Evolutionary conservation across 2,888 invertebrate species (phyloP).

Genomic region (Perdita meconis): DNA sequence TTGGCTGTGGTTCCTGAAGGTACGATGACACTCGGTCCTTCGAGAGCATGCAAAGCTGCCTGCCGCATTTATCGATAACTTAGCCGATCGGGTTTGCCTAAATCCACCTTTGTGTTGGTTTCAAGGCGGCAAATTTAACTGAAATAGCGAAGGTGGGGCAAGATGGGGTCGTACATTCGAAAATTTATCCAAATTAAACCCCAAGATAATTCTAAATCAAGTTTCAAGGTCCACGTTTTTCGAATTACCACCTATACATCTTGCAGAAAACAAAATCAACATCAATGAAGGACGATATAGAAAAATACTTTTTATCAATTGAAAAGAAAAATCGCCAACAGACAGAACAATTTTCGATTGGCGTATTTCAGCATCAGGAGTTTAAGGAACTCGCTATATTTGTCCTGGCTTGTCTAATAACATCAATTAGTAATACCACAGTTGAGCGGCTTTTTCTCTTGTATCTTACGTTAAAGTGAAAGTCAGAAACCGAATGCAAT

Average conservation of each 20-base stretch:
- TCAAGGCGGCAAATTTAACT: too few species aligned
- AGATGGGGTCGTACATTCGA: too few species aligned
- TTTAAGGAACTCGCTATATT: not conserved
- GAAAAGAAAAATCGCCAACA: not conserved
- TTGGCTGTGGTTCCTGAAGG: not conserved
- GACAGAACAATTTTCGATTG: not conserved
- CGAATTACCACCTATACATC: too few species aligned
- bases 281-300: not conserved
- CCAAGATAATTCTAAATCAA: not conserved
- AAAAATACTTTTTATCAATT: not conserved
- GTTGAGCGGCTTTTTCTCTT: not conserved
- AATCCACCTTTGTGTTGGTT: too few species aligned
- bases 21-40: not conserved
- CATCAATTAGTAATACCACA: not conserved
- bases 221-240: not conserved
- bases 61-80: not conserved
- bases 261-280: too few species aligned
- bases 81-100: too few species aligned
- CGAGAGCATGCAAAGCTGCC: not conserved
- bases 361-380: not conserved
- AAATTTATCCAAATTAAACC: too few species aligned
- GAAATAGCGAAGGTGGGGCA: too few species aligned
- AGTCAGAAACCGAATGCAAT: not conserved
- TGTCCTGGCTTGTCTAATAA: not conserved
- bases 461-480: not conserved